These are phyloP conservation scores for Himantopus leucocephalus DNA, from an alignment of 2,113 vertebrate species.

Conservation along the genomic window DNA sequence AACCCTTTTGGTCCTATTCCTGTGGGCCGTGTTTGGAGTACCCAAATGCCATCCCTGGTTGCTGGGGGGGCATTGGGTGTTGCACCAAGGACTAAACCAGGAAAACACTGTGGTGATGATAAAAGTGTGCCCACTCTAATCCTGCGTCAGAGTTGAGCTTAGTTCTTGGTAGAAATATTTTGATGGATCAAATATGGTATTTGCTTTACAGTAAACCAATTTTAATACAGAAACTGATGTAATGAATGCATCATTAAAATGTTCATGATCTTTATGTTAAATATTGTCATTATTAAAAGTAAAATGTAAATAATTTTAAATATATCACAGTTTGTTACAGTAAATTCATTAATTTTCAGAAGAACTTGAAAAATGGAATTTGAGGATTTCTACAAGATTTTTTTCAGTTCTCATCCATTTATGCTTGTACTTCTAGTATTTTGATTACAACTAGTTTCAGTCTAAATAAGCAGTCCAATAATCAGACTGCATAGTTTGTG, in stretches of 20 bases:
- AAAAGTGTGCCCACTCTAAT: not conserved
- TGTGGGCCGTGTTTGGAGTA: not conserved
- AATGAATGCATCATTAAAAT: not conserved
- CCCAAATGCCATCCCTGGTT: not conserved
- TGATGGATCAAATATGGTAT: not conserved
- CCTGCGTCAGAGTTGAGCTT: not conserved
- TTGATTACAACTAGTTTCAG: not conserved
- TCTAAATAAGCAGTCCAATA: not conserved
- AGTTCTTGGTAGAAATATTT: not conserved
- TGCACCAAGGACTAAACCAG: not conserved
- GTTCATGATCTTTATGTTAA: not conserved
- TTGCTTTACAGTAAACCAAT: not conserved
- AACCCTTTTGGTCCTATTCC: not conserved
- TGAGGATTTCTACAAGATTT: not conserved
- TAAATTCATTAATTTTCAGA: not conserved
- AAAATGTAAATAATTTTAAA: not conserved
- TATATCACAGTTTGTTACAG: not conserved
- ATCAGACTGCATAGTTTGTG: not conserved
- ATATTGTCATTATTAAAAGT: not conserved
- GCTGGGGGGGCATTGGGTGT: not conserved
- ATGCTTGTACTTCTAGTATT: not conserved
- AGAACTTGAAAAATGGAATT: not conserved
- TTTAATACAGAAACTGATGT: not conserved
- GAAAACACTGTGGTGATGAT: not conserved
- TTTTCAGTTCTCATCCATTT: not conserved